Evolutionary conservation across 2,797 vertebrate species (phyloP).

Genomic region (Manis crassicaudata): DNA sequence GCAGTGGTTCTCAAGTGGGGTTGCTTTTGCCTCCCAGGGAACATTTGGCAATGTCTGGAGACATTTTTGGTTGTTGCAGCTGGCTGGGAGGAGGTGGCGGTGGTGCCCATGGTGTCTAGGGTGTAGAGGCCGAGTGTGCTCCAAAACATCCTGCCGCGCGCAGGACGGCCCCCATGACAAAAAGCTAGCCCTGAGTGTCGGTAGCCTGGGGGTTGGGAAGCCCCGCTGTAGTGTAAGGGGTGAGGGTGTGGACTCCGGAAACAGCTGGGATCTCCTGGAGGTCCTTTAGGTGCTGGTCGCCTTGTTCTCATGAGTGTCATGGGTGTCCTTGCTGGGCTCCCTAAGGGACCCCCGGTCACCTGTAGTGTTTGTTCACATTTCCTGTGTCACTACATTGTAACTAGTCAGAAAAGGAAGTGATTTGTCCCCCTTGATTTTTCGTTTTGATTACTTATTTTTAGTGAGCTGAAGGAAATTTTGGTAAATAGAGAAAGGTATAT

Average conservation of each 20-base stretch:
- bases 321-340: neutral
- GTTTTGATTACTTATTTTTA: constrained; percentile 11
- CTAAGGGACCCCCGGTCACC: neutral
- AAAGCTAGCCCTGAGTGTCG: neutral
- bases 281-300: neutral
- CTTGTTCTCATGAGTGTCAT: neutral
- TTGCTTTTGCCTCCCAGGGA: neutral
- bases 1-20: neutral
- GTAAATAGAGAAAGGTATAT: neutral
- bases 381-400: neutral
- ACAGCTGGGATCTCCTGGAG: neutral
- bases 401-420: neutral
- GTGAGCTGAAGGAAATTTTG: constrained; percentile 12
- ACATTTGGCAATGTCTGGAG: neutral
- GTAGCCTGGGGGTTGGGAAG: fast-evolving
- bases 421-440: neutral
- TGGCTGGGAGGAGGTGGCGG: neutral
- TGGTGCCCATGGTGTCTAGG: neutral
- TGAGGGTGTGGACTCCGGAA: neutral
- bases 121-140: neutral
- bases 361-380: neutral
- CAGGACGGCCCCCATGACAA: neutral
- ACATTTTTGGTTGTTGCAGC: neutral
- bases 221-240: neutral
- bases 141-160: neutral